A percentile compares a stretch with the other conserved stretches of the same genome.
Conservation (phyloP, 2,888 invertebrate species). For the Hipparchia semele region DNA sequence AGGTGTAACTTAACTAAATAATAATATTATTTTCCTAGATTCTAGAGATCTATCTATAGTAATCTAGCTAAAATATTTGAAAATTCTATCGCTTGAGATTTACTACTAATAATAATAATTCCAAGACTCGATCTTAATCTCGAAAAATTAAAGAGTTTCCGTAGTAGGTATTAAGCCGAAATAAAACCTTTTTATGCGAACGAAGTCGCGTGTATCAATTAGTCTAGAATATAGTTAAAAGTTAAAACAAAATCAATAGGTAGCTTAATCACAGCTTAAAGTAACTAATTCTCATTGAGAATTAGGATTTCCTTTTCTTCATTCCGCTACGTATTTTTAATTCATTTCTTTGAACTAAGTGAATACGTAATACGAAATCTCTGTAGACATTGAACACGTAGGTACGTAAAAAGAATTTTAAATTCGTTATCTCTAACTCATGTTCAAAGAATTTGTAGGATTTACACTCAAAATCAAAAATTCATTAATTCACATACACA, state of each 20-base stretch:
- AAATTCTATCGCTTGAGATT: not conserved
- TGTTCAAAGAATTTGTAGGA: not conserved
- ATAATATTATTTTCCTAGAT: not conserved
- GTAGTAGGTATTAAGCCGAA: too few relatives aligned
- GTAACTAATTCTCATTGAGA: not conserved
- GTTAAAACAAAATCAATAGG: too few relatives aligned
- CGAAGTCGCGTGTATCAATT: too few relatives aligned
- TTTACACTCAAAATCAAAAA: too few relatives aligned
- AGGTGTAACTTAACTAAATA: too few relatives aligned
- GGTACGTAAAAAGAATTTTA: not conserved
- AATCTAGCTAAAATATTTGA: not conserved
- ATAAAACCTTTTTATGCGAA: too few relatives aligned
- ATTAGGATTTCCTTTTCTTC: not conserved
- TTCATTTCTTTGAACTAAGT: slow-evolving; percentile 1
- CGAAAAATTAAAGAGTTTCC: not conserved
- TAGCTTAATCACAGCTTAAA: not conserved
- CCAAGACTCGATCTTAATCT: not conserved
- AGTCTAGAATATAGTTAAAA: too few relatives aligned
- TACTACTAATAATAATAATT: not conserved
- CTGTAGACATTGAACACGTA: not conserved
- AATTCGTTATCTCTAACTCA: not conserved
- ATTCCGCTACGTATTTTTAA: not conserved
- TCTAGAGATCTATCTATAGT: too few relatives aligned
- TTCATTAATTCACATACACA: too few relatives aligned
- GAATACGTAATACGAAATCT: slow-evolving; percentile 2